Base-by-base conservation (phyloP, 2,888 invertebrate genomes). In the Cerceris rybyensis region DNA sequence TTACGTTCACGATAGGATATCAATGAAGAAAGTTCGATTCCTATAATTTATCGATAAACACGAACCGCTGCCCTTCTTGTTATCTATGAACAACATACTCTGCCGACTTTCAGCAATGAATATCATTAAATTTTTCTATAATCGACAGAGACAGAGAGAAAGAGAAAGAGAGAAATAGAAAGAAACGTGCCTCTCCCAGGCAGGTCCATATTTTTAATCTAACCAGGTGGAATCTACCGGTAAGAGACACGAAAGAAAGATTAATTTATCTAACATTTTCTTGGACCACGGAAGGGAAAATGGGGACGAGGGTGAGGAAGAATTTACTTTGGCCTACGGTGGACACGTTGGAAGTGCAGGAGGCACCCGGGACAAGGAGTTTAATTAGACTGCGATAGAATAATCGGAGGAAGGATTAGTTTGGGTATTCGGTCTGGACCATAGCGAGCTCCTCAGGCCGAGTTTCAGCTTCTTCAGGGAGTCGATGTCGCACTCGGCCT, bases 401-500 rank as follows among this genome's bases (percentile, higher is more conserved):
- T 96, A 96, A 93, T 96, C 96, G 85, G 95, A 95, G 87, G 95
- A 95, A 86, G 95, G 95, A 87, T 93, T 94, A 82, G 93, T 93
- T 85, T 94, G 93, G 86, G 93, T 93, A 83, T 91, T 93, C 84
- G 95, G 95, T 82, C 95, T 93, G 46, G 96, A 95, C 96, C 96
- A 96, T 41, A 96, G 93, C 73, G 95, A 95, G 73, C 95, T 96
- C 78, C 95, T 93, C 88, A 95, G 93, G 46, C 96, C 96, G 83
- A 96, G 93, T 92, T 96, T 96, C 80, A 96, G 93, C 90, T 96
- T 96, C 92, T 96, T 96, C 86, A 96, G 92, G 74, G 96, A 95
- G 89, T 96, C 96, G 92, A 96, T 95, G 93, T 96, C 96, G 92
- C 95, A 95, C 90, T 96, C 96, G 69, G 95, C 95, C 90, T 95